phyloP scores from a whole-genome alignment of 1,140 invertebrate species.

The Drosophila novamexicana region DNA sequence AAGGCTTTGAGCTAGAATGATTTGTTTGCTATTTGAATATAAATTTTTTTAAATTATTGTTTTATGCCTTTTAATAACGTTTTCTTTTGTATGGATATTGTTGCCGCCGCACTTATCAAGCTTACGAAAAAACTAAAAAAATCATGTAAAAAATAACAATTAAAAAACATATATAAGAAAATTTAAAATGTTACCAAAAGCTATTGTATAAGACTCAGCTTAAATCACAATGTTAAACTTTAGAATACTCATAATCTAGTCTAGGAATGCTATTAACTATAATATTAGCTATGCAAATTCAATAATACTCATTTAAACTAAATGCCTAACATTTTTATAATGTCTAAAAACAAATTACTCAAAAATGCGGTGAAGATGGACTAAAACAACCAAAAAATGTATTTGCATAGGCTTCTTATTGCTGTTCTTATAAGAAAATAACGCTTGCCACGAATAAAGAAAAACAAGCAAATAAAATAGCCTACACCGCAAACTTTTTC shows the following conservation, averaged over 20 bases:
- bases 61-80: constrained; percentile 27
- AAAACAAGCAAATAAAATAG: constrained; percentile 23
- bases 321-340: constrained; percentile 58
- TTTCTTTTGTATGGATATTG: constrained; percentile 72
- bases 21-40: neutral
- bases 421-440: constrained; percentile 59
- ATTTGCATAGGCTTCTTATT: constrained; percentile 36
- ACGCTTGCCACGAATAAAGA: constrained; percentile 14
- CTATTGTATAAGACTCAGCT: constrained; percentile 46
- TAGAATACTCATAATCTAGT: constrained; percentile 63
- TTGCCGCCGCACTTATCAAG: constrained; percentile 81
- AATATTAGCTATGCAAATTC: constrained; percentile 60
- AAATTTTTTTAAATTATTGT: constrained; percentile 12
- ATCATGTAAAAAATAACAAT: constrained; percentile 62
- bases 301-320: constrained; percentile 45
- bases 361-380: constrained; percentile 66
- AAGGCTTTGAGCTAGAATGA: no score
- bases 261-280: constrained; percentile 45
- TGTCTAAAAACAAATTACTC: constrained; percentile 53
- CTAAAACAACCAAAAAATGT: constrained; percentile 40
- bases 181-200: constrained; percentile 31
- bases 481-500: constrained; percentile 56
- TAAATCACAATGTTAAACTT: constrained; percentile 64
- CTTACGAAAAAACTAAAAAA: constrained; percentile 48
- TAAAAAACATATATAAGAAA: constrained; percentile 14